Evolutionary conservation across 2,113 vertebrate species (phyloP), one percentile per base, ranked within the genome.

Genomic region (Ancistrus triradiatus): DNA sequence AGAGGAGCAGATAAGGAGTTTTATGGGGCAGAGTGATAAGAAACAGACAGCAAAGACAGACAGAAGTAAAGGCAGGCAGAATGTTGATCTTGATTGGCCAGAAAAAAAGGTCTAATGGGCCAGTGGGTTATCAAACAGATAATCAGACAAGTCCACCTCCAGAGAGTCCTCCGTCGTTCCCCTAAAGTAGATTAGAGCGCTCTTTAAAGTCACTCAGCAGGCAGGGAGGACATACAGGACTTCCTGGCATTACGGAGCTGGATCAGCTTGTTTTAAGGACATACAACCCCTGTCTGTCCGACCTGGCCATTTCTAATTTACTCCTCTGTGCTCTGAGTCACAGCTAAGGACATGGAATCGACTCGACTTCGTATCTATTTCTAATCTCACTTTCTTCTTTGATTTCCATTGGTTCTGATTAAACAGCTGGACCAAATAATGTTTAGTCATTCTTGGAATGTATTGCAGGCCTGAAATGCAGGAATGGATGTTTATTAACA

Each of bases 301-400:
- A n/a, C 40, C 11, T 59, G 57, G 21, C 51, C 31, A 13, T 69
- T 70, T 73, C 48, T 59, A 67, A 74, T 68, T 66, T 63, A 44
- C 58, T 61, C 56, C 38, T 21, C 51, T 49, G 49, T 60, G 56
- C 14, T 17, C 18, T 15, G 58, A 31, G 56, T 43, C 62, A 63
- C 52, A 42, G 19, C 50, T 77, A 72, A 80, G 77, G 56, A 75
- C 77, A 74, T 72, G 62, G 48, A 46, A 74, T 75, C 31, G 33
- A 64, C 50, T 60, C 59, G 56, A 55, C 70, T 53, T 65, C 17
- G 1, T 38, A 65, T 53, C 63, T 63, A 35, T 70, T 44, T 25
- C 57, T 47, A 42, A 61, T 49, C 48, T 47, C 63, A 46, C 17
- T 25, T 53, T 47, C 44, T 59, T 38, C 59, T 57, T 62, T 68